These are phyloP conservation scores for Lamellibrachia luymesi DNA, from an alignment of 1,140 invertebrate genomes.

Conservation along the genomic window DNA sequence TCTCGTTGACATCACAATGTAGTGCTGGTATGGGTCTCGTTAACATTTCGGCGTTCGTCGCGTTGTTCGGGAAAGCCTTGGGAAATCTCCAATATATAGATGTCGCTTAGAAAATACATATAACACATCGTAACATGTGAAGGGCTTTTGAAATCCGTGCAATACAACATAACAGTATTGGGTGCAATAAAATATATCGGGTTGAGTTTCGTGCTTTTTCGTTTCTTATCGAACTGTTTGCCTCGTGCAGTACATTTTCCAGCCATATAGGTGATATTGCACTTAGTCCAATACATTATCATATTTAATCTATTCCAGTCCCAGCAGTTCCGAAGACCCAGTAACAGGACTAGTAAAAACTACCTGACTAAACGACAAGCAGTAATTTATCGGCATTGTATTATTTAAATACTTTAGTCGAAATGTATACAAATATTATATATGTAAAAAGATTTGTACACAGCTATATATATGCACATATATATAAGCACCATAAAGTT, in stretches of 20 bases:
- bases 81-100: background rate
- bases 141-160: background rate
- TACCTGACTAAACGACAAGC: no score
- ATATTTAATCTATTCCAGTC: background rate
- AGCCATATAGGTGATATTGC: background rate
- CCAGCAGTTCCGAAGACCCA: no score
- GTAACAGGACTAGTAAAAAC: no score
- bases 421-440: background rate
- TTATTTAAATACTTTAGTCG: background rate
- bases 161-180: background rate
- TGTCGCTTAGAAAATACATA: background rate
- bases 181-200: no score
- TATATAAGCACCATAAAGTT: background rate
- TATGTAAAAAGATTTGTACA: background rate
- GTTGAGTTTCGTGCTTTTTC: no score
- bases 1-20: no score
- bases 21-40: no score
- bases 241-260: no score
- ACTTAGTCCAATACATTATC: background rate
- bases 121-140: background rate
- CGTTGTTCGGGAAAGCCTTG: no score
- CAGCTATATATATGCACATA: background rate
- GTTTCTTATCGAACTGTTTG: no score
- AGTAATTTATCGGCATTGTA: background rate
- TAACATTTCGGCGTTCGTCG: no score